phyloP scores from a whole-genome alignment of 2,797 vertebrate genomes.

The Chloroceryle inda region DNA sequence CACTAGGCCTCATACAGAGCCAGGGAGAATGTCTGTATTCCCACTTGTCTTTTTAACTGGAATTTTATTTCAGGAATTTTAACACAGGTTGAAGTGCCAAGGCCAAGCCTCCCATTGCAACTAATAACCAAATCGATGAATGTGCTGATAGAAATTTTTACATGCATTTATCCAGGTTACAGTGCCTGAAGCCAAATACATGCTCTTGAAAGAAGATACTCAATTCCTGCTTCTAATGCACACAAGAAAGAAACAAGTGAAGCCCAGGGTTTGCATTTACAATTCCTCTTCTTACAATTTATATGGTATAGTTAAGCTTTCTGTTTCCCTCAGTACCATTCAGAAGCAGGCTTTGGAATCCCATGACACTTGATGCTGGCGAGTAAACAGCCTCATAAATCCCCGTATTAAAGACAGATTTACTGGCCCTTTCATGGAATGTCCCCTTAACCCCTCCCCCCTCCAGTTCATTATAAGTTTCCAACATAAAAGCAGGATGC shows the following conservation, averaged over 20 bases:
- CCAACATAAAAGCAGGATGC: slow-evolving; percentile 62
- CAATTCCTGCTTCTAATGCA: not conserved
- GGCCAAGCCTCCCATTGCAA: not conserved
- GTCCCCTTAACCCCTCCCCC: not conserved
- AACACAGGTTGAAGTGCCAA: not conserved
- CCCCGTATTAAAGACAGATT: not conserved
- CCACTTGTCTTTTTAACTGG: not conserved
- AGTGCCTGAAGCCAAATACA: not conserved
- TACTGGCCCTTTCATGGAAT: not conserved
- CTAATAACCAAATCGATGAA: not conserved
- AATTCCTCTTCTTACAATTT: not conserved
- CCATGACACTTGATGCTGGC: not conserved
- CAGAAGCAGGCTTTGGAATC: slow-evolving; percentile 30
- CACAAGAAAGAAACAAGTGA: not conserved
- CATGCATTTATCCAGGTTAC: not conserved
- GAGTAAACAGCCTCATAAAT: slow-evolving; percentile 38
- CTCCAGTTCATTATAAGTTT: not conserved
- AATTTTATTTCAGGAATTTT: not conserved
- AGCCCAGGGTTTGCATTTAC: not conserved
- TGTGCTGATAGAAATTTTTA: not conserved
- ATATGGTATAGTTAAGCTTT: not conserved
- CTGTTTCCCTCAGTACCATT: not conserved
- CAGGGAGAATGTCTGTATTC: not conserved
- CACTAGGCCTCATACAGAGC: not conserved
- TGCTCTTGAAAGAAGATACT: not conserved